Evolutionary conservation across 2,797 vertebrate genomes (phyloP), one percentile per base, ranked within the genome.

Genomic region (Ptychobarbus kaznakovi): DNA sequence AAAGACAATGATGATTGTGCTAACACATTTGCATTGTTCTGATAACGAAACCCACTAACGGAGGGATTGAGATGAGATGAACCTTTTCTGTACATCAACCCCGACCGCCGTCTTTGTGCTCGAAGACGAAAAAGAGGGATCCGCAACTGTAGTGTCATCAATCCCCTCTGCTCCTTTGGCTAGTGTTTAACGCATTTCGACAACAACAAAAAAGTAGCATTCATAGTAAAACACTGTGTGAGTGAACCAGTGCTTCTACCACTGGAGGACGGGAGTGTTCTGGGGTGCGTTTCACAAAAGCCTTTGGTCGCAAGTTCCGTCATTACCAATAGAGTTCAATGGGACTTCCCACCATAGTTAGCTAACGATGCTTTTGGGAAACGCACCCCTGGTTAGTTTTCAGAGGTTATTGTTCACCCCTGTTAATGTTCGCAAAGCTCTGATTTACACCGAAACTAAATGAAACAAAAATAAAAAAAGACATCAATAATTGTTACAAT

Each of bases 401-500:
- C 92, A 93, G 92, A 92, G 74, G 53, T 58, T 70, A 65, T n/a
- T 76, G 75, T 82, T 56, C 53, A 51, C 40, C 77, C 58, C 83
- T 63, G 80, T 86, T 83, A 81, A 63, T 82, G 80, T 79, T 25
- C 51, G n/a, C 38, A 69, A 83, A 75, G 68, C 79, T 40, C 58
- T 11, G 75, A 82, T 80, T 87, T 86, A 85, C 66, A 80, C 88
- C 83, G 79, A 91, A 90, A 90, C 76, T 66, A 88, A 77, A 90
- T 86, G 38, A 63, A 84, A 87, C 15, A 77, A 83, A 86, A 89
- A 73, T 84, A 90, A 92, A 88, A 89, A 85, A 92, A 90, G 92
- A 90, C 91, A 91, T 93, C 90, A 87, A 90, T 85, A 93, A 92
- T 92, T 92, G 92, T 89, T 91, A 92, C 89, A 89, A 92, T 40